phyloP scores from a whole-genome alignment of 2,888 invertebrate species.

The Rhorus exstirpatorius region DNA sequence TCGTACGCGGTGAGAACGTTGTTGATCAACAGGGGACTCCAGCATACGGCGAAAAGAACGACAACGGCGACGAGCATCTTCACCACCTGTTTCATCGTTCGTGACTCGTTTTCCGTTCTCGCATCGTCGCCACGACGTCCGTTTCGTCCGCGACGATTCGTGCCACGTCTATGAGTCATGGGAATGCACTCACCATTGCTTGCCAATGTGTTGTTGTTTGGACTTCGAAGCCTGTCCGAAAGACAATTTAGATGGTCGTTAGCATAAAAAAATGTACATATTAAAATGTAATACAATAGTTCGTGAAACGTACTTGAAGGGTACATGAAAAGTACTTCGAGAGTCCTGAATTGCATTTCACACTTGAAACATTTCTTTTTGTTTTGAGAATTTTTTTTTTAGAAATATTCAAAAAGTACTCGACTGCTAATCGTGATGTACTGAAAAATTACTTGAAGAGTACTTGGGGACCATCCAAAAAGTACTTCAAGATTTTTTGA shows the following conservation, averaged over 20 bases:
- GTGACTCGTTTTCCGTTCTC: slow-evolving; percentile 82
- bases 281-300: not conserved
- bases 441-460: too few relatives aligned
- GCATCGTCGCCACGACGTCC: slow-evolving; percentile 78
- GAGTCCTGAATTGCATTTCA: too few relatives aligned
- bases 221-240: slow-evolving; percentile 68
- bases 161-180: slow-evolving; percentile 79
- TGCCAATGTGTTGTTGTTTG: slow-evolving; percentile 73
- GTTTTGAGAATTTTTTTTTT: too few relatives aligned
- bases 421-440: too few relatives aligned
- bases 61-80: slow-evolving; percentile 92
- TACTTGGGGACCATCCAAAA: too few relatives aligned
- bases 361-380: too few relatives aligned
- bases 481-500: too few relatives aligned
- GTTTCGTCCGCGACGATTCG: slow-evolving; percentile 78
- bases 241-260: slow-evolving; percentile 21
- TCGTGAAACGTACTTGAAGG: not conserved
- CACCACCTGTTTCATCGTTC: slow-evolving; percentile 87
- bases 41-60: slow-evolving; percentile 90
- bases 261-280: not conserved
- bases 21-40: slow-evolving; percentile 90
- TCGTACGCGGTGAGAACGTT: slow-evolving; percentile 89
- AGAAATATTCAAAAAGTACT: too few relatives aligned
- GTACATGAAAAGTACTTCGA: too few relatives aligned
- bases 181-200: slow-evolving; percentile 79